Conservation (phyloP, 2,888 invertebrate species). For the Sphecodes monilicornis region DNA sequence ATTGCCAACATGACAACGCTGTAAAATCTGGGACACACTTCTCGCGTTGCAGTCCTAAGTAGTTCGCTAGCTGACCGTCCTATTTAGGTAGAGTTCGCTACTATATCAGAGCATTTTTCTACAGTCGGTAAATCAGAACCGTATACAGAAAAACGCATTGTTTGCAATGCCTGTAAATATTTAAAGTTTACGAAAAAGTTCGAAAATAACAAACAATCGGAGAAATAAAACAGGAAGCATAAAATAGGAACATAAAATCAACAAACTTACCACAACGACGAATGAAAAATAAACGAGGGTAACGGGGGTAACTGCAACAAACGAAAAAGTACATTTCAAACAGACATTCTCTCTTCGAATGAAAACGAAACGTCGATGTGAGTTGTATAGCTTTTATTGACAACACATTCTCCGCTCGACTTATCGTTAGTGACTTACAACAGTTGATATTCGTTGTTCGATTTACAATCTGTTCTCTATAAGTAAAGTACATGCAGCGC, state of each 20-base stretch:
- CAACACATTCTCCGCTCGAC: constrained; percentile 2
- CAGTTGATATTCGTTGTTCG: neutral
- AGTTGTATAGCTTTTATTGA: constrained; percentile 33
- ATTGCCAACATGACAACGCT: no score
- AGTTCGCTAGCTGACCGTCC: neutral
- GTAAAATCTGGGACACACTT: neutral
- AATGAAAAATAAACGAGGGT: constrained; percentile 51
- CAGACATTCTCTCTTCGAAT: constrained; percentile 22
- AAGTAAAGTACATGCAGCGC: neutral
- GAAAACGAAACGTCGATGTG: constrained; percentile 33
- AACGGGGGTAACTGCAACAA: constrained; percentile 60
- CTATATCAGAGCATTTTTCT: neutral
- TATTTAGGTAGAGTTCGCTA: neutral
- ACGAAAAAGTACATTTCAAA: constrained; percentile 49
- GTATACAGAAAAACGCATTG: neutral
- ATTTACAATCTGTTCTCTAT: constrained; percentile 5
- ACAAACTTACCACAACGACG: constrained; percentile 56
- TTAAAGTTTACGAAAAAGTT: neutral
- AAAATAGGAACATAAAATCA: constrained; percentile 37
- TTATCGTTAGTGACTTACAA: neutral
- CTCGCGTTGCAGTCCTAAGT: neutral
- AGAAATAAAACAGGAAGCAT: neutral
- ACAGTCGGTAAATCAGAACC: constrained; percentile 1
- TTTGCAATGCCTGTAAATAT: neutral
- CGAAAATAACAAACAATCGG: neutral